Evolutionary conservation across 1,140 invertebrate species (phyloP).

Genomic region (Penaeus japonicus): DNA sequence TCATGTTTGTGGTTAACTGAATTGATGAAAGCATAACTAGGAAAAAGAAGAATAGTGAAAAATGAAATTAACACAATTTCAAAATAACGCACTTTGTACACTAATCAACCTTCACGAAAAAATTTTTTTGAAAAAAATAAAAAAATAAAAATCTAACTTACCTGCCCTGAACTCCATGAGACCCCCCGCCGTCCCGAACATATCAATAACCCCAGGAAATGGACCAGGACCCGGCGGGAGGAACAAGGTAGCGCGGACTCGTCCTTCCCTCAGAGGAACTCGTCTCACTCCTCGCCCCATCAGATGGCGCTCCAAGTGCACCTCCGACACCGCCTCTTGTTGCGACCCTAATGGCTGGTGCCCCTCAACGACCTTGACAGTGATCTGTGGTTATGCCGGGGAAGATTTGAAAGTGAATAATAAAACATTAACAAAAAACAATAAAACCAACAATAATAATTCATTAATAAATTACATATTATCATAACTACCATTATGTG

Average conservation of each 20-base stretch:
- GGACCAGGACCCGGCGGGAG: constrained; percentile 45
- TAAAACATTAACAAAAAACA: not conserved
- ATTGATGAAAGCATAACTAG: no score
- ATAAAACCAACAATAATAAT: not conserved
- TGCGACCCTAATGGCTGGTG: not conserved
- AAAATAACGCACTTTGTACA: no score
- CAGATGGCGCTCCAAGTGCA: constrained; percentile 37
- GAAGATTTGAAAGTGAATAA: not conserved
- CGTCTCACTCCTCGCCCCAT: constrained; percentile 38
- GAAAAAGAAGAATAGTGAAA: no score
- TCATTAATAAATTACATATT: not conserved
- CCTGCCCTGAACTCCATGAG: constrained; percentile 47
- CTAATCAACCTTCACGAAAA: no score
- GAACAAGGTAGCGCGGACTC: constrained; percentile 33
- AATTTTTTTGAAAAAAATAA: no score
- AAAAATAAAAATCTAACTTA: not conserved
- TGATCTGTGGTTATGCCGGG: not conserved
- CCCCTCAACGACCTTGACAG: constrained; percentile 3
- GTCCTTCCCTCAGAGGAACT: constrained; percentile 27
- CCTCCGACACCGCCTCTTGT: constrained; percentile 1
- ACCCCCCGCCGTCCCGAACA: constrained; percentile 41
- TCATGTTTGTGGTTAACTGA: not conserved
- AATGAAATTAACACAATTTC: no score
- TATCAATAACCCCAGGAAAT: constrained; percentile 50
- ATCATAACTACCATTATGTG: not conserved